Conservation (phyloP, 92 coral and sea anemone genomes). For the Phenganax subtilis region DNA sequence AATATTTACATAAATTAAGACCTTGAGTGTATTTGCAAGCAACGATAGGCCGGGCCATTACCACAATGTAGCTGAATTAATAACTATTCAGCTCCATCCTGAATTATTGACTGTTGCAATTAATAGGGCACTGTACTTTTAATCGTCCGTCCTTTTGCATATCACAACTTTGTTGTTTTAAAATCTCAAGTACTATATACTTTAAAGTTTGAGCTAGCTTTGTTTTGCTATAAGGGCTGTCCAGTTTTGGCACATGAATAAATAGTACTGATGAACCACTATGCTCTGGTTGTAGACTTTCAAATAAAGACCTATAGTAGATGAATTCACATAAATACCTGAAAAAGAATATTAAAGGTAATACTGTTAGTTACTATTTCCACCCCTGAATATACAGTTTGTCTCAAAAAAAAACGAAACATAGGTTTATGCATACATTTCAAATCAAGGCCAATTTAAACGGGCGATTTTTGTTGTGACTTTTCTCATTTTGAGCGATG, state of each 20-base stretch:
- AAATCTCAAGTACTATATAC: conserved; percentile 60
- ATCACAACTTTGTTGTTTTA: conserved; percentile 49
- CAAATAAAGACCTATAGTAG: conserved; percentile 80
- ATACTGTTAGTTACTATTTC: background rate
- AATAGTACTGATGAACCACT: conserved; percentile 63
- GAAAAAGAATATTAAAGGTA: conserved; percentile 1
- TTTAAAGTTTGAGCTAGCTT: conserved; percentile 68
- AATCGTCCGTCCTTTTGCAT: background rate
- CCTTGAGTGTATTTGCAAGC: too few relatives aligned
- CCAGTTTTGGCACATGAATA: conserved; percentile 74
- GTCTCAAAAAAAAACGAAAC: background rate
- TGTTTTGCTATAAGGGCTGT: conserved; percentile 64
- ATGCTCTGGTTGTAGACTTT: conserved; percentile 39
- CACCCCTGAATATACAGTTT: background rate
- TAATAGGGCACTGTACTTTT: background rate
- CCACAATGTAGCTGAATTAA: too few relatives aligned
- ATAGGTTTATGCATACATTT: too few relatives aligned
- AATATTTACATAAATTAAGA: too few relatives aligned
- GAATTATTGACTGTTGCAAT: background rate
- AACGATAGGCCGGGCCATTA: too few relatives aligned
- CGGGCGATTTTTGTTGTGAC: too few relatives aligned
- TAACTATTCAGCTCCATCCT: too few relatives aligned
- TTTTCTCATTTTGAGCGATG: too few relatives aligned
- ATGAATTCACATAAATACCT: conserved; percentile 90
- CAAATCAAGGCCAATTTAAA: too few relatives aligned